A percentile compares a stretch with the other conserved stretches of the same genome.
These are phyloP conservation scores for Ptilorrhoa leucosticta DNA, from an alignment of 2,113 vertebrate genomes.

Conservation along the genomic window DNA sequence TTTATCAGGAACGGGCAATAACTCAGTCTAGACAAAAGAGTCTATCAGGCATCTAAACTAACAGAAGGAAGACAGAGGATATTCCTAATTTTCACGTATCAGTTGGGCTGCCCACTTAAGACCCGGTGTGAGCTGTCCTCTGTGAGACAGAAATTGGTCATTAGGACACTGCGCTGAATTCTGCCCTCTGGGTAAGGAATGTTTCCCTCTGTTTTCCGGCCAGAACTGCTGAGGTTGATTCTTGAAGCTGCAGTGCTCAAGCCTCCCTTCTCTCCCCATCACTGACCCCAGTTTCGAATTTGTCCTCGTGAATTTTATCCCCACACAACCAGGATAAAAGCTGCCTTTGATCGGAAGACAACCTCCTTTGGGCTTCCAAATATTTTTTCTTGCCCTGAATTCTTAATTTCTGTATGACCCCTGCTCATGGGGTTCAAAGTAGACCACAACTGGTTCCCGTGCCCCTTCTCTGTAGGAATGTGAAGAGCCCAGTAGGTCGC, in stretches of 20 bases:
- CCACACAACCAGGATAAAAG: not conserved
- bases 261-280: not conserved
- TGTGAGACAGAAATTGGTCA: not conserved
- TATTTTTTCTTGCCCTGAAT: not conserved
- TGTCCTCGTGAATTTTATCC: not conserved
- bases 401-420: not conserved
- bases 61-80: slow-evolving; percentile 55
- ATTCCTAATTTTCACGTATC: slow-evolving; percentile 20
- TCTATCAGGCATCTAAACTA: slow-evolving; percentile 39
- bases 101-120: not conserved
- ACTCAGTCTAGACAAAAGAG: slow-evolving; percentile 59
- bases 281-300: not conserved
- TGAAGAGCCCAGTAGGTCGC: not conserved
- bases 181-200: not conserved
- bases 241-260: not conserved
- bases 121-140: not conserved
- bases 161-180: not conserved
- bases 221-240: not conserved
- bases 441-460: not conserved
- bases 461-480: not conserved
- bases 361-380: not conserved
- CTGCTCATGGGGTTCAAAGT: fast-evolving
- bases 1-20: slow-evolving; percentile 40
- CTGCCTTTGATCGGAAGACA: not conserved
- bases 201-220: not conserved